Evolutionary conservation across 1,140 invertebrate genomes (phyloP).

Genomic region (Cataglyphis hispanica): DNA sequence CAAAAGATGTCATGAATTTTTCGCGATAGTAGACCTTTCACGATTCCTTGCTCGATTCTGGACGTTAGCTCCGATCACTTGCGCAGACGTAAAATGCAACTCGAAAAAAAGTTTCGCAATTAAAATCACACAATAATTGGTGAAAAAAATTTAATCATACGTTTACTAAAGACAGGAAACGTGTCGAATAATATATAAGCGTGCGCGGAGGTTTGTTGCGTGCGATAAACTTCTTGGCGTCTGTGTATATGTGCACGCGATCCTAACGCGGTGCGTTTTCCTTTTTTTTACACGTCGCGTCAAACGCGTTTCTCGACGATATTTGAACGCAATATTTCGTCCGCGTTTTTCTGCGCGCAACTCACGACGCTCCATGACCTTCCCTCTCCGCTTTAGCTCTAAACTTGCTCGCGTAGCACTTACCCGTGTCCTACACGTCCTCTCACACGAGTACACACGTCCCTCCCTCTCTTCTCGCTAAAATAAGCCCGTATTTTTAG

Average conservation of each 20-base stretch:
- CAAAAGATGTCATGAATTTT: neutral
- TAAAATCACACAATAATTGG: no score
- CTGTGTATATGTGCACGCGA: no score
- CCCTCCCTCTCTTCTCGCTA: constrained; percentile 48
- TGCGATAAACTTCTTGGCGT: no score
- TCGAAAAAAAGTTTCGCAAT: neutral
- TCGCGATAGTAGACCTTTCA: neutral
- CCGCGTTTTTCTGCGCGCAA: constrained; percentile 4
- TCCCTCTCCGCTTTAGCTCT: constrained; percentile 11
- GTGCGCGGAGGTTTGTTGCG: no score
- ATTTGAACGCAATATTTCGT: neutral
- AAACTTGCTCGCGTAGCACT: constrained; percentile 36
- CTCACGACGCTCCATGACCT: constrained; percentile 40
- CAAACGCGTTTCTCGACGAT: neutral
- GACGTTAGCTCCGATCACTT: neutral
- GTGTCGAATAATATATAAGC: no score
- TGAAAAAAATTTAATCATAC: no score
- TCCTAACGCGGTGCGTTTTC: neutral
- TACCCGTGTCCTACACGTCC: constrained; percentile 30
- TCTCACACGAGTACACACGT: constrained; percentile 54
- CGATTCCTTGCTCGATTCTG: no score
- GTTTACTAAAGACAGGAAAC: no score
- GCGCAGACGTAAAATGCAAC: neutral
- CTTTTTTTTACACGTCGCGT: neutral
- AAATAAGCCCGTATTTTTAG: constrained; percentile 72